Evolutionary conservation across 2,888 invertebrate genomes (phyloP), one percentile per base, ranked within the genome.

Genomic region (Plutella xylostella): DNA sequence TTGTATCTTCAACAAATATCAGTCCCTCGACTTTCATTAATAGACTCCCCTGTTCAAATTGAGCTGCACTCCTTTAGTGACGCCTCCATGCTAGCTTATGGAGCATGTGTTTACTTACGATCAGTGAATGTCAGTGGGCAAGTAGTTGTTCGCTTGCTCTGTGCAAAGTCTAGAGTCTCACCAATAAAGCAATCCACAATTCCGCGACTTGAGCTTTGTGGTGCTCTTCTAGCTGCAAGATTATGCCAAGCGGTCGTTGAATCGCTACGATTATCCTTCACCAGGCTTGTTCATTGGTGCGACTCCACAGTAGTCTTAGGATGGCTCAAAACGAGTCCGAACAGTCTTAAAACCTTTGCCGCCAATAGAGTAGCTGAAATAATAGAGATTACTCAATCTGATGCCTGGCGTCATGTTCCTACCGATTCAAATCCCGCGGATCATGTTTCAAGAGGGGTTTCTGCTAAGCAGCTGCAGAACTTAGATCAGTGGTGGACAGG

Each of bases 41-140:
- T 45, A 17, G 42, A 45, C n/a, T 21, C 42, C 21, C 17, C 45
- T 7, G 20, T 6, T 1, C 14, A 14, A 11, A 45, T 43, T 12
- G 37, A 49, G 31, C 28, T 51, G 3, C 46, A 51, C 19, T 33
- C 40, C 9, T 51, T 49, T 17, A 28, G 39, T 14, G 47, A 51
- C 43, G 47, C 46, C 7, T 49, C 46, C 1, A 14, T 46, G 19
- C 15, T 12, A 6, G 49, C 49, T 9, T 48, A 51, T 20, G 51
- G 51, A 5, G 45, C 48, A 11, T 48, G 47, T n/a, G 22, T 44
- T 9, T 46, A 50, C 33, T 33, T 40, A 5, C 20, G 43, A 15
- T 38, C 33, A 3, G 17, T 15, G 3, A 6, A 17, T 21, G 21
- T 7, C 4, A 18, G 42, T 19, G 28, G 28, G 5, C 15, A 18